phyloP scores from a whole-genome alignment of 2,113 vertebrate species.

The Microcebus murinus region DNA sequence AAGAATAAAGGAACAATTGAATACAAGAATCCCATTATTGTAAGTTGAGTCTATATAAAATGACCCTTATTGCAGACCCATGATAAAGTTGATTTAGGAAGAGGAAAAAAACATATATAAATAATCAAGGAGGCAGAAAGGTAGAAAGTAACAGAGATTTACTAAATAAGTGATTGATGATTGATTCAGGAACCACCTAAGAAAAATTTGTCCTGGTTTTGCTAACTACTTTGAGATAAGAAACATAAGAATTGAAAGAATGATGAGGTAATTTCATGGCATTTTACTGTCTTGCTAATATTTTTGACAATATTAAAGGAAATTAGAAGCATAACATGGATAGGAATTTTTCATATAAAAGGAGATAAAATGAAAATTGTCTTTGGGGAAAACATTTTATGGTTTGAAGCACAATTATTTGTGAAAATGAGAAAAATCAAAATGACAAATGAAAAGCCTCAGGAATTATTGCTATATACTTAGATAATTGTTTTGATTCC shows the following conservation, averaged over 20 bases:
- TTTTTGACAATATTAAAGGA: not conserved
- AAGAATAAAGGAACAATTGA: not conserved
- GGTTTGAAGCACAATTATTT: conserved; percentile 7
- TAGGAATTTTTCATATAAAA: not conserved
- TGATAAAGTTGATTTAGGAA: not conserved
- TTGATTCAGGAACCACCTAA: not conserved
- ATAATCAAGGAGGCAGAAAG: not conserved
- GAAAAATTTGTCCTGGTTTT: not conserved
- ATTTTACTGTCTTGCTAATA: not conserved
- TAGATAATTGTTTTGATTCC: not conserved
- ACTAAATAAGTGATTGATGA: not conserved
- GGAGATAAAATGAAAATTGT: not conserved
- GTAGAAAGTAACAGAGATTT: not conserved
- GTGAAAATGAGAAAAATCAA: conserved; percentile 32
- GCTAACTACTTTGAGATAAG: not conserved
- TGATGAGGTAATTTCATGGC: not conserved
- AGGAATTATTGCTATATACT: not conserved
- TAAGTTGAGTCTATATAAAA: not conserved
- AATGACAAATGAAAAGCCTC: not conserved
- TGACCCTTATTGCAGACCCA: not conserved
- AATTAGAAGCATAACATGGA: not conserved
- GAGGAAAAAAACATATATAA: not conserved
- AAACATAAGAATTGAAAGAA: not conserved
- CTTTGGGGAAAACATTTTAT: not conserved
- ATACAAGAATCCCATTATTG: not conserved